A percentile compares a stretch with the other conserved stretches of the same genome.
Conservation (phyloP, 2,113 vertebrate genomes). For the Callaeas wilsoni region DNA sequence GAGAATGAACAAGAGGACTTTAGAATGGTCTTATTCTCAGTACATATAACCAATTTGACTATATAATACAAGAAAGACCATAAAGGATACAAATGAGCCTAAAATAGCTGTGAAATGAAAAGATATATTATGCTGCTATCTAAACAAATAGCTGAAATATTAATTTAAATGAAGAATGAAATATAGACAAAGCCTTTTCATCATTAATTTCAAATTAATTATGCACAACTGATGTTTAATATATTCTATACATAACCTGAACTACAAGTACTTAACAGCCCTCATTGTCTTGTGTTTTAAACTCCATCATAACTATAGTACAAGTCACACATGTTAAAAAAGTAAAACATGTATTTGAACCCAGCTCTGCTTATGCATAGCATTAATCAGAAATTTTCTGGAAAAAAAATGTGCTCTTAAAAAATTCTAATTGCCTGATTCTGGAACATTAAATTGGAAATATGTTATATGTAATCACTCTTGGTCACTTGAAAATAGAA, state of each 20-base stretch:
- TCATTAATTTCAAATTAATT: not conserved
- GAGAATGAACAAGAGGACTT: not conserved
- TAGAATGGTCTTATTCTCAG: not conserved
- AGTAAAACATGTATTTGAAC: not conserved
- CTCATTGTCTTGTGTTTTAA: not conserved
- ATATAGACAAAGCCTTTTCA: not conserved
- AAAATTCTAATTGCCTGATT: not conserved
- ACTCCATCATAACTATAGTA: not conserved
- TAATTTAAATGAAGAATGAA: not conserved
- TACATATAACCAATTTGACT: not conserved
- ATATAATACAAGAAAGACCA: not conserved
- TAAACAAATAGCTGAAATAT: not conserved
- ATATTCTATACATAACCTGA: not conserved
- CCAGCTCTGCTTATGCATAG: not conserved
- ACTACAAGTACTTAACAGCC: not conserved
- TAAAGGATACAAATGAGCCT: not conserved
- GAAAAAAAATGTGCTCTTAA: not conserved
- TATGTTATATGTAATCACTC: not conserved
- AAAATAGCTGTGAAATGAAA: not conserved
- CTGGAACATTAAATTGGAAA: not conserved
- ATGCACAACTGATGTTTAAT: not conserved
- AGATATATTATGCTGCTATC: not conserved
- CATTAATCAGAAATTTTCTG: not conserved
- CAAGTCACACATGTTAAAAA: rapidly evolving
- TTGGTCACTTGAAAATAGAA: not conserved